A percentile compares a stretch with the other conserved stretches of the same genome.
phyloP scores from a whole-genome alignment of 2,888 invertebrate genomes.

The Cheilosia grossa region DNA sequence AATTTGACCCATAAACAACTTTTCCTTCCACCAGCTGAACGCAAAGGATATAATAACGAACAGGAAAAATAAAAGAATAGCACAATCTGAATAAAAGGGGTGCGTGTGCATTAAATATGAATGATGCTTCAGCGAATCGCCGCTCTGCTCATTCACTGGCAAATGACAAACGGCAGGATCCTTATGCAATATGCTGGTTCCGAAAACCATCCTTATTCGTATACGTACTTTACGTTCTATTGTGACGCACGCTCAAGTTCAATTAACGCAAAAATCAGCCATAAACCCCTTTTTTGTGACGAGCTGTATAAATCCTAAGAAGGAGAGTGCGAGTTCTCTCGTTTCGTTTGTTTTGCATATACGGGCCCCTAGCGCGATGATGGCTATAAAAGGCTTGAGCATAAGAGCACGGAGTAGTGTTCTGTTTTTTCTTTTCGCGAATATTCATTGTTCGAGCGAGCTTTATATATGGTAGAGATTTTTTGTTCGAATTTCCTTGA shows the following conservation, averaged over 20 bases:
- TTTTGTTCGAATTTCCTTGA: conserved; percentile 18
- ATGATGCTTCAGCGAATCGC: conserved; percentile 62
- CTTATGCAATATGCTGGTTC: conserved; percentile 66
- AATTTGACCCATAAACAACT: conserved; percentile 70
- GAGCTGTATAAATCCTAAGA: conserved; percentile 25
- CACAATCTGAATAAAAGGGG: conserved; percentile 48
- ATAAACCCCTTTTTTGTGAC: conserved; percentile 37
- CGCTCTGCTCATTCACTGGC: conserved; percentile 52
- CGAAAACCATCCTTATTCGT: background rate
- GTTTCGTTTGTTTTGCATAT: conserved; percentile 26
- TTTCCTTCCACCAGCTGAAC: conserved; percentile 52
- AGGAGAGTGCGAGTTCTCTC: conserved; percentile 21
- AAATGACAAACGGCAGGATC: conserved; percentile 66
- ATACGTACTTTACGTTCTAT: conserved; percentile 13
- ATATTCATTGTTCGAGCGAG: conserved; percentile 38
- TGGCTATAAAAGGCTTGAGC: conserved; percentile 15
- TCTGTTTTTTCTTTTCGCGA: conserved; percentile 19
- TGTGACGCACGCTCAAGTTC: conserved; percentile 63
- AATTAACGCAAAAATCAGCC: conserved; percentile 67
- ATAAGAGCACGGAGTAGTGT: conserved; percentile 1
- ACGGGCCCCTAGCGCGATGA: conserved; percentile 17
- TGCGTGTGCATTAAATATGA: conserved; percentile 72
- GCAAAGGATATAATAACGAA: conserved; percentile 25
- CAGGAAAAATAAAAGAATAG: background rate
- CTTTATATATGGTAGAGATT: conserved; percentile 36